A percentile compares a stretch with the other conserved stretches of the same genome.
Evolutionary conservation across 2,113 vertebrate species (phyloP).

Genomic region (Synodontis membranacea): DNA sequence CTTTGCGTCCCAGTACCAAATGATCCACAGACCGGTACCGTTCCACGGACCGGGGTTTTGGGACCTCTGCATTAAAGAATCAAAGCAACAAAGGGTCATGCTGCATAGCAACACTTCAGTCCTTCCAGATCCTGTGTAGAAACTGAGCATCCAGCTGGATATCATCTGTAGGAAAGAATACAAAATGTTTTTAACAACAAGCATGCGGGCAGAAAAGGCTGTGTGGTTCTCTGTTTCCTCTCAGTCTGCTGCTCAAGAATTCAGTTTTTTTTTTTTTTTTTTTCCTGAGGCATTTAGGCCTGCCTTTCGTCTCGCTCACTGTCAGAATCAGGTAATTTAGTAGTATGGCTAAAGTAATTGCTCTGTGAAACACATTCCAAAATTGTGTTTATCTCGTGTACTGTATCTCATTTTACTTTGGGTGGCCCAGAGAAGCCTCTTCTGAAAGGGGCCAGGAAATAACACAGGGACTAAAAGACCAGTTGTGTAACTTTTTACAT

Average conservation of each 20-base stretch:
- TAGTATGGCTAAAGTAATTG: neutral
- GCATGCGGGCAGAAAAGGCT: conserved; percentile 9
- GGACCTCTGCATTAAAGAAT: neutral
- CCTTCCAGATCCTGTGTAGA: conserved; percentile 43
- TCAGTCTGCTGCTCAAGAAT: neutral
- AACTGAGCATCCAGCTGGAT: conserved; percentile 45
- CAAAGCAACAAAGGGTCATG: conserved; percentile 16
- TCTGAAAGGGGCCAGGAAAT: neutral
- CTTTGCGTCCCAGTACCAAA: no score
- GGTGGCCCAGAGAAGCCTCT: neutral
- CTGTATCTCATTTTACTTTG: neutral
- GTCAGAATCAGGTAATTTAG: conserved; percentile 2
- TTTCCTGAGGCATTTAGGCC: neutral
- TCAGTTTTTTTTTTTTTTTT: neutral
- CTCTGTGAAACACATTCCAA: neutral
- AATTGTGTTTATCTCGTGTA: neutral
- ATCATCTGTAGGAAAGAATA: conserved; percentile 42
- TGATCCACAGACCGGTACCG: no score
- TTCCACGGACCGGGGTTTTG: no score
- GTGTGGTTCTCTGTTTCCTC: neutral
- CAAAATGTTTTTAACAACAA: conserved; percentile 45
- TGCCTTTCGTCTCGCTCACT: conserved; percentile 18
- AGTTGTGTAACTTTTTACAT: neutral
- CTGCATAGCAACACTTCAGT: conserved; percentile 52
- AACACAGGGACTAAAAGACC: neutral